Evolutionary conservation across 92 coral and sea anemone genomes (phyloP), one percentile per base, ranked within the genome.

Genomic region (Bergia sp.): DNA sequence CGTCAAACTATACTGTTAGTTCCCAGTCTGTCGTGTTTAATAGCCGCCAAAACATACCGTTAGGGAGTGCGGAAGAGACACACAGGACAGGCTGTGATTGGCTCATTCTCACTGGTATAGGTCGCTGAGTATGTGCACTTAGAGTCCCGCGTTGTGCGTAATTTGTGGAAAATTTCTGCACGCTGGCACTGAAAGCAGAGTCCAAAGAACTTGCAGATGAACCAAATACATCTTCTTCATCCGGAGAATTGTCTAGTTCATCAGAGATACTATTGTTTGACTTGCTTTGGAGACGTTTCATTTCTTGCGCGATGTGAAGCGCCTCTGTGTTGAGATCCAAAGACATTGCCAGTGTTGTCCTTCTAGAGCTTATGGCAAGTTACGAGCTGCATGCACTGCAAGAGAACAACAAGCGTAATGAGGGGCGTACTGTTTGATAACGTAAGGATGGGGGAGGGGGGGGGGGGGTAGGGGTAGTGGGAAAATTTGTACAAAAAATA

Each of bases 241-340:
- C 77, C 1, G 65, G 87, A 36, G 66, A 71, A 71, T 16, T 84
- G 29, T 84, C 74, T 15, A 38, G 10, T 41, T 81, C 87, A 29
- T 84, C 79, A 6, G 87, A 71, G 37, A 6, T 29, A 84, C 66
- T 82, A 76, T n/a, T 73, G 77, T 69, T 84, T 47, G 87, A 67
- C 20, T 67, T 44, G 44, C n/a, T 43, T 84, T 66, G 64, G 36
- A 45, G 44, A 57, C 40, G 45, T 16, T 71, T 84, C 66, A 36
- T 71, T 36, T 71, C 77, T 36, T 47, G 61, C 39, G 42, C 64
- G 21, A 7, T 45, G 37, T 43, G 67, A 13, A 69, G 23, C 7
- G 44, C 66, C 37, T 84, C 78, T 79, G 44, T 84, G 12, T 15
- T 73, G 79, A 43, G 5, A 13, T 71, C 45, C 18, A 13, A 38